Conservation (phyloP, 2,888 invertebrate species). For the Oxyscelio sp. region DNA sequence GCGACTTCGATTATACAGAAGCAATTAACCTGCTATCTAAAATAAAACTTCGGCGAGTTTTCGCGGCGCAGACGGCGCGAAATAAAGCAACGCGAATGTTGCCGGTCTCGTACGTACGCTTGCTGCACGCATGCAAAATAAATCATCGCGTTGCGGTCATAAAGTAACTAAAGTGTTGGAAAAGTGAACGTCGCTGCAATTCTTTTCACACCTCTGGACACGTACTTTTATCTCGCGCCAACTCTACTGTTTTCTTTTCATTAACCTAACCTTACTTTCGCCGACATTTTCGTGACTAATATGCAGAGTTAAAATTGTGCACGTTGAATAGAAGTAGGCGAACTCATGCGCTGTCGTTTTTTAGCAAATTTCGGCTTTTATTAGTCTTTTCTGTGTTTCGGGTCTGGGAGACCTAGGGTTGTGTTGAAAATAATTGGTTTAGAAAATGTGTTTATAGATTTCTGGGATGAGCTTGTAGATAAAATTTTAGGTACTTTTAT, state of each 20-base stretch:
- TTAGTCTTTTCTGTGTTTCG: too few species aligned
- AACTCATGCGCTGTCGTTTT: too few species aligned
- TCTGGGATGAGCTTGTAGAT: too few species aligned
- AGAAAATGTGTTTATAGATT: too few species aligned
- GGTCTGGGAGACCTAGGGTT: too few species aligned
- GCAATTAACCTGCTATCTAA: slow-evolving; percentile 33
- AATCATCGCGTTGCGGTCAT: slow-evolving; percentile 64
- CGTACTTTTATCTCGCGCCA: slow-evolving; percentile 50
- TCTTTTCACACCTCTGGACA: slow-evolving; percentile 50
- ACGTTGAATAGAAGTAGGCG: too few species aligned
- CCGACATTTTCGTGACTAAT: slow-evolving; percentile 44
- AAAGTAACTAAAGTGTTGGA: slow-evolving; percentile 62
- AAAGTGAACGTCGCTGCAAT: slow-evolving; percentile 61
- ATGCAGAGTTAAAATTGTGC: slow-evolving; percentile 38
- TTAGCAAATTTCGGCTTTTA: too few species aligned
- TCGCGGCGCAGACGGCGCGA: slow-evolving; percentile 25
- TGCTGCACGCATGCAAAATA: slow-evolving; percentile 55
- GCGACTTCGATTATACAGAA: slow-evolving; percentile 9
- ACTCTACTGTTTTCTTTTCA: slow-evolving; percentile 44
- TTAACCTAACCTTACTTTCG: slow-evolving; percentile 46
- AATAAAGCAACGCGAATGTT: slow-evolving; percentile 25
- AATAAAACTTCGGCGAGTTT: slow-evolving; percentile 26
- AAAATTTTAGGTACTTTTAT: too few species aligned
- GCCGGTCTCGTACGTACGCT: slow-evolving; percentile 37
- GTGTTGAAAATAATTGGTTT: too few species aligned